Conservation (phyloP, 2,113 vertebrate species). For the Ptilorrhoa leucosticta region DNA sequence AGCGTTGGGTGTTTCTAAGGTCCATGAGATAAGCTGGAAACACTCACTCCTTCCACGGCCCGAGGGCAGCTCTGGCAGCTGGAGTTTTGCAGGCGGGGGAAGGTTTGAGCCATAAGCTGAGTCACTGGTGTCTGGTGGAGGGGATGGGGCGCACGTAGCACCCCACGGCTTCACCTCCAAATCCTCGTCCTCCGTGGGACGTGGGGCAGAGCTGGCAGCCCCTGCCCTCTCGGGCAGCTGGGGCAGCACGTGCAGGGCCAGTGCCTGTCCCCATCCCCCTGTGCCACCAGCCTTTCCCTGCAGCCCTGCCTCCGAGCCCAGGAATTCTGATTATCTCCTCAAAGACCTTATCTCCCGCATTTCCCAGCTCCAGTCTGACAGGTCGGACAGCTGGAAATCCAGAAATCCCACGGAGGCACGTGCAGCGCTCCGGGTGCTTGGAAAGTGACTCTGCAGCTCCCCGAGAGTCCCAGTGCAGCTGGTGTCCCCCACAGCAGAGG, state of each 20-base stretch:
- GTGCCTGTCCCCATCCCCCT: background rate
- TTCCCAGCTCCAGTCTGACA: background rate
- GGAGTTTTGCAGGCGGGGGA: background rate
- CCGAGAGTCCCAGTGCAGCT: accelerated
- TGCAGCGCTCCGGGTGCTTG: background rate
- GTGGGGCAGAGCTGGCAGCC: background rate
- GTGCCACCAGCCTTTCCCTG: background rate
- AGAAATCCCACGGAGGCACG: background rate
- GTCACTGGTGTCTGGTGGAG: background rate
- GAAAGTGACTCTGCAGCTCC: background rate
- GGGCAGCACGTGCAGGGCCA: background rate
- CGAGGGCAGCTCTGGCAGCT: background rate
- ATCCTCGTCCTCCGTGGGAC: background rate
- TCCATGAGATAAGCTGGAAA: background rate
- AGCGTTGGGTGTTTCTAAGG: background rate
- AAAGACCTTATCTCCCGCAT: background rate
- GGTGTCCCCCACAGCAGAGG: background rate
- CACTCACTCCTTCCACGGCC: background rate
- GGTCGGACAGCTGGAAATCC: background rate
- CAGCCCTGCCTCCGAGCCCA: background rate
- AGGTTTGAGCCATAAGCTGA: background rate
- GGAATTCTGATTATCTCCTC: background rate
- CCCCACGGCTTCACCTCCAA: background rate
- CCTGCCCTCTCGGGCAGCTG: accelerated
- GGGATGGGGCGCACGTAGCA: background rate